A percentile compares a stretch with the other conserved stretches of the same genome.
phyloP scores from a whole-genome alignment of 2,113 vertebrate species.

The Phocoena sinus region DNA sequence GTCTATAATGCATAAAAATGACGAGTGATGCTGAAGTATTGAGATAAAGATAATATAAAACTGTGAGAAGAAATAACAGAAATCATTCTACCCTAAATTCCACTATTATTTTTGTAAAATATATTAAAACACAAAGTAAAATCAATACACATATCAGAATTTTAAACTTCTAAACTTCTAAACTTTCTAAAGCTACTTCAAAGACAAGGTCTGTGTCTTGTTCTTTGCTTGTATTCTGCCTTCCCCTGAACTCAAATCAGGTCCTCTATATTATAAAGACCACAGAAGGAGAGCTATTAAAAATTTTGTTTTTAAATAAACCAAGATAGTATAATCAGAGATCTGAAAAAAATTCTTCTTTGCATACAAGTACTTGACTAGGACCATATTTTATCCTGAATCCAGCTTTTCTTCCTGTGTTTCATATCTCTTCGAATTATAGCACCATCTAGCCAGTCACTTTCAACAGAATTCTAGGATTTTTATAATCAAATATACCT shows the following conservation, averaged over 20 bases:
- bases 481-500: background rate
- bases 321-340: background rate
- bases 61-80: background rate
- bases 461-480: background rate
- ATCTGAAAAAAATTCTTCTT: background rate
- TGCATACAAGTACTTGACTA: background rate
- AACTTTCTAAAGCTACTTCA: background rate
- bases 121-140: background rate
- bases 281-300: background rate
- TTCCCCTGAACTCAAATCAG: background rate
- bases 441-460: background rate
- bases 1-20: background rate
- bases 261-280: background rate
- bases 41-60: background rate
- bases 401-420: background rate
- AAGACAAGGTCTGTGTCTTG: too few species aligned
- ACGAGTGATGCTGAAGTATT: background rate
- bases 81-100: background rate
- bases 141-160: background rate
- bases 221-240: too few species aligned
- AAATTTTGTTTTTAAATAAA: background rate
- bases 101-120: background rate
- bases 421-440: background rate
- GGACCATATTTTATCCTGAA: background rate
- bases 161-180: background rate